Conservation (phyloP, 1,140 invertebrate species). For the Lordiphosa stackelbergi region DNA sequence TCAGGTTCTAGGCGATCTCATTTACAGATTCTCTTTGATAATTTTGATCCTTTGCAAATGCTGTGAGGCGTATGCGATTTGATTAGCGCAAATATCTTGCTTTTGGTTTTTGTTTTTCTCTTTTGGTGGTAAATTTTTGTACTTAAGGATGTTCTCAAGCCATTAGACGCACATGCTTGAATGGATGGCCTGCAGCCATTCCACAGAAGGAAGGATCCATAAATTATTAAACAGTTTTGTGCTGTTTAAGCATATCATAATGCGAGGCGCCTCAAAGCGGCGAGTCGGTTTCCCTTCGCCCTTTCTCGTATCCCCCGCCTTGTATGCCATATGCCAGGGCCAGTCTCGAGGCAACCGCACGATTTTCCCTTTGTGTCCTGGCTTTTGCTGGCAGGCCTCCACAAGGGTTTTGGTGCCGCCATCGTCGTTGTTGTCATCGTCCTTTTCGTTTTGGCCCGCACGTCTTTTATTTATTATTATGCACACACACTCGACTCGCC, state of each 20-base stretch:
- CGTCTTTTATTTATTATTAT: slow-evolving; percentile 69
- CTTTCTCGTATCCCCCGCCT: neutral
- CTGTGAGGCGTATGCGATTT: slow-evolving; percentile 10
- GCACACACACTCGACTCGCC: slow-evolving; percentile 44
- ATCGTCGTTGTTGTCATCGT: slow-evolving; percentile 22
- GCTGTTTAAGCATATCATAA: slow-evolving; percentile 75
- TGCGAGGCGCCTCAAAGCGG: slow-evolving; percentile 58
- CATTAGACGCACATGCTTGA: slow-evolving; percentile 14
- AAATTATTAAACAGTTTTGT: slow-evolving; percentile 77
- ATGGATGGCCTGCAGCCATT: slow-evolving; percentile 2
- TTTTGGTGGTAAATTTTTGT: neutral
- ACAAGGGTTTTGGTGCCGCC: slow-evolving; percentile 23
- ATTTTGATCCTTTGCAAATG: slow-evolving; percentile 1
- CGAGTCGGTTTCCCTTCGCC: neutral
- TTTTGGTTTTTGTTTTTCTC: too few relatives aligned
- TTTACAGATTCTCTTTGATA: slow-evolving; percentile 7
- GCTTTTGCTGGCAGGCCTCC: slow-evolving; percentile 16
- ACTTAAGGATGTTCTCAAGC: slow-evolving; percentile 1
- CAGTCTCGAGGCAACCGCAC: slow-evolving; percentile 25
- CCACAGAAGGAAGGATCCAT: slow-evolving; percentile 40
- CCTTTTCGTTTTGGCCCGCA: slow-evolving; percentile 26
- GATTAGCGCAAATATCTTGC: slow-evolving; percentile 4
- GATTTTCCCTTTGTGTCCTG: slow-evolving; percentile 18
- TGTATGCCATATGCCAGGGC: slow-evolving; percentile 14
- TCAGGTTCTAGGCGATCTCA: neutral